These are phyloP conservation scores for Athetis lepigone DNA, from an alignment of 2,888 invertebrate species.

Conservation along the genomic window DNA sequence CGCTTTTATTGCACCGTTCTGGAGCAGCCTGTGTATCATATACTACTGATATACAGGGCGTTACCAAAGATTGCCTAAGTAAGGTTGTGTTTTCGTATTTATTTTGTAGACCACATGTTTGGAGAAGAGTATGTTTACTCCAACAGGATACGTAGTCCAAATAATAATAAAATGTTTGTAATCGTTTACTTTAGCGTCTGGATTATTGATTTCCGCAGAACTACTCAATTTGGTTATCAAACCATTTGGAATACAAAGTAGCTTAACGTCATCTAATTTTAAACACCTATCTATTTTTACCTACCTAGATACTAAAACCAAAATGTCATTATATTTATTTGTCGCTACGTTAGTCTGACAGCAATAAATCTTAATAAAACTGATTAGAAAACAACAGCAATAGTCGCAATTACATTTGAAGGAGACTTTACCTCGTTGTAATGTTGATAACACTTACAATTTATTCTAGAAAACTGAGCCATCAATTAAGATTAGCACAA, in stretches of 20 bases:
- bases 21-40: constrained; percentile 61
- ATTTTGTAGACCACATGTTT: constrained; percentile 14
- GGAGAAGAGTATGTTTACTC: not conserved
- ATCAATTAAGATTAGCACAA: constrained; percentile 11
- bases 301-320: not conserved
- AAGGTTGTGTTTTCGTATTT: constrained; percentile 27
- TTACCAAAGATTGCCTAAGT: constrained; percentile 22
- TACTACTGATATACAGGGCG: constrained; percentile 37
- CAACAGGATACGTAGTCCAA: not conserved
- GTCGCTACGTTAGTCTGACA: not conserved
- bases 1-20: constrained; percentile 61
- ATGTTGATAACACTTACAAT: constrained; percentile 17
- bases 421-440: constrained; percentile 20
- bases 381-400: constrained; percentile 29
- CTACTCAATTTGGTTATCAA: too few relatives aligned
- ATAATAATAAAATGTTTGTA: too few relatives aligned
- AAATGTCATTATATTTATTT: not conserved
- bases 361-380: constrained; percentile 16
- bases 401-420: constrained; percentile 26
- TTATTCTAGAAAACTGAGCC: constrained; percentile 25
- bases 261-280: too few relatives aligned
- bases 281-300: too few relatives aligned
- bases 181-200: too few relatives aligned
- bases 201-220: too few relatives aligned
- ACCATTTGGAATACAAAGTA: too few relatives aligned